Conservation (phyloP, 2,797 vertebrate species). For the Malurus splendens region DNA sequence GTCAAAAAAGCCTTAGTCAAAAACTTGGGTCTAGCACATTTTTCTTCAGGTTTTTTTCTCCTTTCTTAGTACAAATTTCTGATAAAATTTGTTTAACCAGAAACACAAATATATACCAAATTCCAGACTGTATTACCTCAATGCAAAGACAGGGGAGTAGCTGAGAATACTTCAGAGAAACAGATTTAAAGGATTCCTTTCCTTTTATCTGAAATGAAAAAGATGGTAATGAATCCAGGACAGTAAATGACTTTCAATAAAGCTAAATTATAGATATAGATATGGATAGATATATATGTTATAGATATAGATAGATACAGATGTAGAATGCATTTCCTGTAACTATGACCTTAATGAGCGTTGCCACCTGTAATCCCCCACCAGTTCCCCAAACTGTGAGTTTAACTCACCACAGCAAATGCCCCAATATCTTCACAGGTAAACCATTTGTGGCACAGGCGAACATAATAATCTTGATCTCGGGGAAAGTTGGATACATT, state of each 20-base stretch:
- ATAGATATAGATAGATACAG: background rate
- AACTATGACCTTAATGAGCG: background rate
- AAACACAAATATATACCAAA: background rate
- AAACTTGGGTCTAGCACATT: background rate
- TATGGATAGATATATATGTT: background rate
- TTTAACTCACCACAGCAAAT: constrained; percentile 71
- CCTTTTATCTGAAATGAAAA: constrained; percentile 76
- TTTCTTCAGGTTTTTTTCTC: background rate
- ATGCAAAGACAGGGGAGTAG: constrained; percentile 83
- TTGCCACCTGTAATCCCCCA: background rate
- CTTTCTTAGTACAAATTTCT: background rate
- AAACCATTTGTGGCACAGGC: constrained; percentile 81
- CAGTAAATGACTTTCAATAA: background rate
- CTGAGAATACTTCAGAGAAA: constrained; percentile 65
- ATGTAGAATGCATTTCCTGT: background rate
- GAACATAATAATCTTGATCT: constrained; percentile 74
- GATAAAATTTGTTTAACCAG: background rate
- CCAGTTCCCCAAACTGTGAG: background rate
- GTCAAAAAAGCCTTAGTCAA: background rate
- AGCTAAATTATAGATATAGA: background rate
- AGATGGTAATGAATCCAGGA: background rate
- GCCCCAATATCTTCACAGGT: constrained; percentile 73
- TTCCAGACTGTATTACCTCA: constrained; percentile 73
- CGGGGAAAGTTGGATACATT: constrained; percentile 69
- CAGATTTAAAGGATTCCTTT: constrained; percentile 62